phyloP scores from a whole-genome alignment of 1,140 invertebrate genomes.

The Heterodera schachtii region DNA sequence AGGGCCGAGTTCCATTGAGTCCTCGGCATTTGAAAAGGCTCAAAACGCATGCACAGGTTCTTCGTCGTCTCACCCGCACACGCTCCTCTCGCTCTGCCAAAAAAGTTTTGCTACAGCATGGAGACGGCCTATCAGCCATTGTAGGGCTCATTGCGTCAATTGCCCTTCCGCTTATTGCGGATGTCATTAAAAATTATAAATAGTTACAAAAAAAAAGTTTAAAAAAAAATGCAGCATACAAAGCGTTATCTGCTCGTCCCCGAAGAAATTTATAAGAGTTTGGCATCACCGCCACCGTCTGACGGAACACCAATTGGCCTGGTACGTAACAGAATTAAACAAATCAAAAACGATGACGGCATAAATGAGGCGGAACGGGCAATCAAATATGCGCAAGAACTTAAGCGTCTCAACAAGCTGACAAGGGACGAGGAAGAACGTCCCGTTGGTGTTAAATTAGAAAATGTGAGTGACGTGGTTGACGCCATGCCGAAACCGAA shows the following conservation, averaged over 20 bases:
- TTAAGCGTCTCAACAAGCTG: neutral
- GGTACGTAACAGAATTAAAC: no score
- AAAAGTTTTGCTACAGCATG: neutral
- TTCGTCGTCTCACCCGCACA: neutral
- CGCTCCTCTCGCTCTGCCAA: no score
- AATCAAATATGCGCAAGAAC: no score
- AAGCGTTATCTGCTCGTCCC: no score
- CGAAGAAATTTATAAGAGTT: no score
- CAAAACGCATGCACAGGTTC: slow-evolving; percentile 13
- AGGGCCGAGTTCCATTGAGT: neutral
- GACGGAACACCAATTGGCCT: no score
- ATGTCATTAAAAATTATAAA: neutral
- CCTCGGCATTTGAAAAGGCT: slow-evolving; percentile 10
- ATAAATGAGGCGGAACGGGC: no score
- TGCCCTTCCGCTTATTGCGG: no score
- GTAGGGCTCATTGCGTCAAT: no score
- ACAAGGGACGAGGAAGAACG: neutral
- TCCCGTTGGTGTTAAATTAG: slow-evolving; percentile 1
- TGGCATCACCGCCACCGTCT: no score
- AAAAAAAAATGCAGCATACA: slow-evolving; percentile 7
- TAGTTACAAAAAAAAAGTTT: neutral
- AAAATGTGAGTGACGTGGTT: slow-evolving; percentile 1
- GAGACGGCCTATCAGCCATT: slow-evolving; percentile 11
- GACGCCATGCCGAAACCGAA: neutral
- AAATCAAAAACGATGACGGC: no score